Base-by-base conservation (phyloP, 2,113 vertebrate genomes). In the Leptocoma aspasia region DNA sequence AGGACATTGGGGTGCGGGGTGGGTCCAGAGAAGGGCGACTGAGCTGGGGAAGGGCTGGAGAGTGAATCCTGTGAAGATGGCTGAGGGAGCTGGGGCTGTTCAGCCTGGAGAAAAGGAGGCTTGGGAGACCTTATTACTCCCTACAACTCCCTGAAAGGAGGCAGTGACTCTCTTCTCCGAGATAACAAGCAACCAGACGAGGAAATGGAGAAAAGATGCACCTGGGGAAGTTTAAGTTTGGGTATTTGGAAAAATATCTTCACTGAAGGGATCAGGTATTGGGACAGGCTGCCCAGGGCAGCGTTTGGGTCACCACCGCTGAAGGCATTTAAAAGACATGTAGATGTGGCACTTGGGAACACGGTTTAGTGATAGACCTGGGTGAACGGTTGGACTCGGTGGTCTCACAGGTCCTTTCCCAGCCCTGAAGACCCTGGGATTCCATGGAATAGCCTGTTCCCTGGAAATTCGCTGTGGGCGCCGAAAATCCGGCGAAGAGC, bases 381-480 rank as follows among this genome's bases (percentile, higher is more conserved):
- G 30, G 18, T 13, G 35, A 27, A 3, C 3, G 1, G 6, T 0
- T 15, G 79, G 21, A 7, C 47, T 49, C 21, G 17, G 8, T 1
- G 59, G 13, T 21, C 5, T 12, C 2, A 7, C n/a, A 21, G 61
- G 19, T 27, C 41, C 33, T 28, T 47, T 27, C 23, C 30, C n/a
- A 13, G 9, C 47, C 30, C 18, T 7, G 22, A 7, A 9, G 14
- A 3, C 4, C 4, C 54, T 0, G 63, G 0, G 47, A 4, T 9
- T 16, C 54, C 47, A 13, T 1, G 45, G 50, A 54, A 44, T 1
- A 3, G n/a, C n/a, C n/a, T n/a, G n/a, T 1, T 8, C 21, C 30
- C 45, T 2, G 54, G 9, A 27, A 61, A 30, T 0, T 0, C 27
- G 8, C 4, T 1, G 57, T 0, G 42, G 15, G 44, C 8, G 37